Conservation (phyloP, 2,888 invertebrate genomes). For the Koerneria pararmatus region DNA sequence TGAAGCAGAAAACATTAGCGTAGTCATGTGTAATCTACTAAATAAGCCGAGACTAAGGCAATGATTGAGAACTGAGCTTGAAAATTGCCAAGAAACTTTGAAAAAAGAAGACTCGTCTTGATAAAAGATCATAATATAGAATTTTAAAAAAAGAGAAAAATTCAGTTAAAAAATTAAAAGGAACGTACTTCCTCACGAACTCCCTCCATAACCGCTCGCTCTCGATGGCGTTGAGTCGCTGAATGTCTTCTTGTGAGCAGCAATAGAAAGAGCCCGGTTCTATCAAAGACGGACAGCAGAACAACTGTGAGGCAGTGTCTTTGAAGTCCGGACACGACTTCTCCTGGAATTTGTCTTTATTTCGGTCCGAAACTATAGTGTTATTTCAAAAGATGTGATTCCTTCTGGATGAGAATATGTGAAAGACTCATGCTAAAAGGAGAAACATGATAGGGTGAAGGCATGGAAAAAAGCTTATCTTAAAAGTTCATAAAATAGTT, state of each 20-base stretch:
- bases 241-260: slow-evolving; percentile 26
- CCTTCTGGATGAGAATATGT: not conserved
- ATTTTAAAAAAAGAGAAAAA: too few species aligned
- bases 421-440: too few species aligned
- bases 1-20: too few species aligned
- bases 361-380: not conserved
- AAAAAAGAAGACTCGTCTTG: too few species aligned
- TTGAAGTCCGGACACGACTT: slow-evolving; percentile 36
- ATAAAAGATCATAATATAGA: not conserved
- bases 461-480: too few species aligned
- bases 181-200: slow-evolving; percentile 33
- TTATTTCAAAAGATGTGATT: not conserved
- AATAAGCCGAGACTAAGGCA: too few species aligned
- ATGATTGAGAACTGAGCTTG: too few species aligned
- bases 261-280: slow-evolving; percentile 33
- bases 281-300: slow-evolving; percentile 32
- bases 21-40: too few species aligned
- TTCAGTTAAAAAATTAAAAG: slow-evolving; percentile 2
- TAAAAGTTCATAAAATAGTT: too few species aligned
- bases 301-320: slow-evolving; percentile 23
- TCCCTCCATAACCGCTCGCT: slow-evolving; percentile 25
- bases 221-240: slow-evolving; percentile 26
- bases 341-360: slow-evolving; percentile 1
- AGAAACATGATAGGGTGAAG: too few species aligned
- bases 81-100: too few species aligned